A percentile compares a stretch with the other conserved stretches of the same genome.
Evolutionary conservation across 2,797 vertebrate species (phyloP).

Genomic region (Chiloscyllium punctatum): DNA sequence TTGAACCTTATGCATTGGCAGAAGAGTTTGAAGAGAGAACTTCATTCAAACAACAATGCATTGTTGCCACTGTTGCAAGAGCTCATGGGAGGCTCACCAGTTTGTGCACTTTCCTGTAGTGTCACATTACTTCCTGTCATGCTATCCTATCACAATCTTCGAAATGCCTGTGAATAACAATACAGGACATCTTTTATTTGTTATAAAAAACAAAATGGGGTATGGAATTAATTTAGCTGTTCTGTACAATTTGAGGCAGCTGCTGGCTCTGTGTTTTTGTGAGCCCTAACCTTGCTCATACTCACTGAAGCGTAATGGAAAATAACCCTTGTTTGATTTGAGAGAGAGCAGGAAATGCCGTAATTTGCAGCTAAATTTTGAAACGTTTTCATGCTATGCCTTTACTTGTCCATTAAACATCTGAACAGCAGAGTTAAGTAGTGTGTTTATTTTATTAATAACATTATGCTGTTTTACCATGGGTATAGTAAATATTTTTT

Average conservation of each 20-base stretch:
- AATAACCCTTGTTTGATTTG: conserved; percentile 69
- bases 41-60: not conserved
- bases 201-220: not conserved
- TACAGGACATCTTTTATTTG: not conserved
- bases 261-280: conserved; percentile 59
- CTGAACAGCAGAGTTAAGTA: not conserved
- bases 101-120: not conserved
- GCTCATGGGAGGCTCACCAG: not conserved
- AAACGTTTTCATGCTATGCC: conserved; percentile 50
- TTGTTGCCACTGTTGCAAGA: not conserved
- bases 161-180: not conserved
- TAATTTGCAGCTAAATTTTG: conserved; percentile 70
- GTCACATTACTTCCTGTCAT: not conserved
- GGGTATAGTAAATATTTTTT: not conserved
- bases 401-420: not conserved
- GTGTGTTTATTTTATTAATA: not conserved
- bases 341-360: conserved; percentile 87
- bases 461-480: not conserved
- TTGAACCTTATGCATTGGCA: not conserved
- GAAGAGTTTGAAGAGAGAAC: not conserved
- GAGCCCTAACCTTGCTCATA: conserved; percentile 58
- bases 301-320: conserved; percentile 78
- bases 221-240: conserved; percentile 46
- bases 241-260: conserved; percentile 52
- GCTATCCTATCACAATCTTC: not conserved